Conservation (phyloP, 2,797 vertebrate genomes). For the Lindbergichthys nudifrons region DNA sequence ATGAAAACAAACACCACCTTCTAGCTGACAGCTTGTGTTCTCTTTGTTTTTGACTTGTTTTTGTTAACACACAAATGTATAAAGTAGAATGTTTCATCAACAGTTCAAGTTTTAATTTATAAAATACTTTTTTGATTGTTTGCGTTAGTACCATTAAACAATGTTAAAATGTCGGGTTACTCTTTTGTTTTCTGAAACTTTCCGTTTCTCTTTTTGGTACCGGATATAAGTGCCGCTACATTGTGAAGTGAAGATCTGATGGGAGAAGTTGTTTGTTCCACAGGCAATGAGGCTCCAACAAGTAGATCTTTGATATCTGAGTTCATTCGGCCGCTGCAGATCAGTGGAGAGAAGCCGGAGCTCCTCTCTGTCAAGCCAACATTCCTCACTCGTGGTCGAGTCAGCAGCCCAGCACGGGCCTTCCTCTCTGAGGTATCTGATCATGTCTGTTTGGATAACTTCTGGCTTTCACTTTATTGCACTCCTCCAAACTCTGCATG, state of each 20-base stretch:
- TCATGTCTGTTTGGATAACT: neutral
- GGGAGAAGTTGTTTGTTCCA: conserved; percentile 44
- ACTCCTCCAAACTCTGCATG: conserved; percentile 1
- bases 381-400: conserved; percentile 87
- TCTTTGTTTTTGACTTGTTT: conserved; percentile 37
- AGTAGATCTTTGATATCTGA: conserved; percentile 90
- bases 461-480: conserved; percentile 6
- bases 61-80: conserved; percentile 35
- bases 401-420: conserved; percentile 86
- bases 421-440: conserved; percentile 90
- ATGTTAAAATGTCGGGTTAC: neutral
- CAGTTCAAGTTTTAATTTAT: neutral
- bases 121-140: neutral
- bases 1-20: conserved; percentile 53
- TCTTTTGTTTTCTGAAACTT: neutral
- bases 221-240: conserved; percentile 10
- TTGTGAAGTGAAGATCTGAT: conserved; percentile 34
- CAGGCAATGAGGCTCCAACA: conserved; percentile 90
- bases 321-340: conserved; percentile 89
- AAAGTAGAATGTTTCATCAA: conserved; percentile 1
- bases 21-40: conserved; percentile 29
- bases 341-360: conserved; percentile 90
- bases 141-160: too few relatives aligned
- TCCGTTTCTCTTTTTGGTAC: neutral
- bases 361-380: conserved; percentile 91